Base-by-base conservation (phyloP, 2,113 vertebrate genomes). In the Python bivittatus region DNA sequence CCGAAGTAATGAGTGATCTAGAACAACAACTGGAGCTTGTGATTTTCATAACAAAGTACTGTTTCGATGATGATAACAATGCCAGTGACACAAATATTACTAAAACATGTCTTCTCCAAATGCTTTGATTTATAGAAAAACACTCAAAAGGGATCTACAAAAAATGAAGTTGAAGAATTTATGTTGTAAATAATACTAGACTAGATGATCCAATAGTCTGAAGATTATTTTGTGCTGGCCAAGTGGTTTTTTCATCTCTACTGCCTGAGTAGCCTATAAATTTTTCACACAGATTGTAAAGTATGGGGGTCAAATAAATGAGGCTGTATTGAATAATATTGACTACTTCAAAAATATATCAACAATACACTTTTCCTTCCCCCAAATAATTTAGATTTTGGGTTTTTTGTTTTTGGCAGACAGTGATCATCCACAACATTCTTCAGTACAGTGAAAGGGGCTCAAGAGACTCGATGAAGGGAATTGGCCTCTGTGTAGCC, bases 381-480 rank as follows among this genome's bases (percentile, higher is more conserved):
- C 15, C 44, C 20, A 72, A 93, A 72, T 72, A 87, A 60, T n/a
- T 33, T 5, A 44, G 64, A 61, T 56, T 83, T 84, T 93, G 61
- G 27, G 29, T 3, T 94, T 93, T 94, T 57, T 72, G n/a, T 94
- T 8, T 95, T 93, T 94, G 90, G 2, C 96, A 98, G 98, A 97
- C 97, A 0, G 68, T 98, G 84, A 38, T 99, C 91, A 96, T 98
- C 60, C 90, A 97, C 85, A 84, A 96, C 84, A 98, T 99, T 94
- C 96, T 98, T 29, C 93, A 84, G 27, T 97, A 98, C 2, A 91
- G 94, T 0, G 96, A 97, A 22, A 25, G 68, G 1, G 29, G 93
- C 1, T 89, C 89, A 1, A 92, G 94, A 2, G 94, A 95, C 0
- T 0, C 97, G 61, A 13, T 56, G 60, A 15, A 96, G 3, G 98